These are phyloP conservation scores for Himalopsyche phryganea DNA, from an alignment of 1,140 invertebrate species.

Conservation along the genomic window DNA sequence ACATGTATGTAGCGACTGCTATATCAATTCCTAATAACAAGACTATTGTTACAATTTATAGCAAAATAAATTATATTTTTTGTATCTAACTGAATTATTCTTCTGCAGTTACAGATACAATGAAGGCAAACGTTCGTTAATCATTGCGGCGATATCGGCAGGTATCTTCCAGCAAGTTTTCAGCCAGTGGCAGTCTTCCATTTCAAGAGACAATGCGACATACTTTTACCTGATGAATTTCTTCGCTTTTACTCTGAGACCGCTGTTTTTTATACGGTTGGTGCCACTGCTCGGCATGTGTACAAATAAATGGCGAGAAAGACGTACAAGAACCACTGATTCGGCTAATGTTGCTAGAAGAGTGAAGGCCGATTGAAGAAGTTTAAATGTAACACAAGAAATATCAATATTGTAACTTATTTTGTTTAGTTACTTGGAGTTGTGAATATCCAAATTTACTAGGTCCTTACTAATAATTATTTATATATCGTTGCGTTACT, in stretches of 20 bases:
- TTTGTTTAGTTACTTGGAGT: no score
- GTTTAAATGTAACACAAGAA: no score
- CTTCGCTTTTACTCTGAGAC: conserved; percentile 6
- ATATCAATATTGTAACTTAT: no score
- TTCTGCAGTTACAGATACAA: conserved; percentile 26
- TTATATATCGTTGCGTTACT: no score
- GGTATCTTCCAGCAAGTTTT: conserved; percentile 25
- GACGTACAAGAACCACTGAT: not conserved
- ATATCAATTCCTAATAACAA: no score
- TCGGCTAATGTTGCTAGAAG: not conserved
- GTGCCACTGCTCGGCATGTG: conserved; percentile 19
- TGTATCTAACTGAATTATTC: no score
- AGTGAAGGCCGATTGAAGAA: not conserved
- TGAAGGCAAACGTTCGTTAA: not conserved
- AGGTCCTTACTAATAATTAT: no score
- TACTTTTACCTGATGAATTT: conserved; percentile 29
- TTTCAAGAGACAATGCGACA: conserved; percentile 19
- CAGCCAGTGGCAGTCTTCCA: conserved; percentile 17
- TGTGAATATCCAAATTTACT: no score
- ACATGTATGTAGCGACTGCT: no score
- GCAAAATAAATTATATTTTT: no score
- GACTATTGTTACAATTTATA: no score
- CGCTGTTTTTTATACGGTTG: conserved; percentile 25
- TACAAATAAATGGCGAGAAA: conserved; percentile 7
- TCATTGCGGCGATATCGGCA: not conserved